Base-by-base conservation (phyloP, 2,113 vertebrate species). In the Nesoenas mayeri region DNA sequence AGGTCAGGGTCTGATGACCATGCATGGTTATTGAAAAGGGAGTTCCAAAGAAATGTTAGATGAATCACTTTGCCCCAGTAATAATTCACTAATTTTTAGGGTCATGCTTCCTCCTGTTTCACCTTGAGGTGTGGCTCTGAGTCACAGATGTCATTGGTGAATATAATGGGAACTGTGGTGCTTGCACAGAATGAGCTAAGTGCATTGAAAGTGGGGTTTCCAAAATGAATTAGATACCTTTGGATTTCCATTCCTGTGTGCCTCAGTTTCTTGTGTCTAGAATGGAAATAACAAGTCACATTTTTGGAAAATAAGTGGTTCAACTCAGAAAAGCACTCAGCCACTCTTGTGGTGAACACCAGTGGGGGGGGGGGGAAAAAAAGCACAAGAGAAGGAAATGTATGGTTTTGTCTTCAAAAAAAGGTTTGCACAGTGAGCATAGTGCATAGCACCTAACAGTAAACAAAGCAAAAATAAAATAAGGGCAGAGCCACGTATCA, bases 61-160 rank as follows among this genome's bases (percentile, higher is more conserved):
- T 74, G 28, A 86, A 66, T 84, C 47, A n/a, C 72, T 86, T 74
- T 85, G 32, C 15, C 51, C 11, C 20, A 62, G 32, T 66, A 88
- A 77, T 70, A 85, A 77, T 57, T 85, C 60, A 70, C 15, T 85
- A 18, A 80, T 90, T 91, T 91, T 89, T 86, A 85, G 82, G 47
- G 47, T 90, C 1, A 1, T 62, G 40, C 40, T 90, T 85, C 53
- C 36, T 11, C 31, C 19, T 70, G 31, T 79, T 93, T 83, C 85
- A 32, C 85, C 82, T n/a, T 51, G 69, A 48, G 34, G 21, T 85
- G 61, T 72, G 74, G 29, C 38, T 91, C 70, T 47, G 61, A 79
- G 66, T 85, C 74, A 57, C 22, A 85, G 71, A 69, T 62, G 11
- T 77, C 26, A 18, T 77, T 85, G 19, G 28, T 81, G 65, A 74